Conservation (phyloP, 2,113 vertebrate species). For the Speoplatyrhinus poulsoni region DNA sequence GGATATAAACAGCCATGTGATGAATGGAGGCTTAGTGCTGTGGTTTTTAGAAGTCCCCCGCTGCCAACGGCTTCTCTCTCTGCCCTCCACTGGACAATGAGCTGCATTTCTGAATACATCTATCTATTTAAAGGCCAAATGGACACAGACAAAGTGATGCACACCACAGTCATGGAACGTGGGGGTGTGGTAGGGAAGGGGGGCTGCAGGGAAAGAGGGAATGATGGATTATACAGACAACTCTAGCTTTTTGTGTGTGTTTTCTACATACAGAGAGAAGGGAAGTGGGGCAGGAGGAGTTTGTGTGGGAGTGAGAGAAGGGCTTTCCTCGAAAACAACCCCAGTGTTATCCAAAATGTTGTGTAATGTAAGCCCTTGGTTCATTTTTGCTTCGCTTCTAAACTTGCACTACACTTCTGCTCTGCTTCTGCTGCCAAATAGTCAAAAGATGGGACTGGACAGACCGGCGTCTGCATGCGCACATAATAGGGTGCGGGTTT, state of each 20-base stretch:
- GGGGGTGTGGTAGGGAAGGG: neutral
- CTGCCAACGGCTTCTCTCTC: conserved; percentile 38
- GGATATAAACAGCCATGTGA: conserved; percentile 70
- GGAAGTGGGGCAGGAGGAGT: conserved; percentile 41
- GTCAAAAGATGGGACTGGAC: conserved; percentile 13
- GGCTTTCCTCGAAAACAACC: conserved; percentile 57
- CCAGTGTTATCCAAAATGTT: conserved; percentile 65
- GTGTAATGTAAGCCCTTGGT: conserved; percentile 7
- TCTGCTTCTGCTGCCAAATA: conserved; percentile 1
- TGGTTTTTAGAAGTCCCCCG: conserved; percentile 47
- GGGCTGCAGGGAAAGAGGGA: conserved; percentile 34
- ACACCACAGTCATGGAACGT: conserved; percentile 60
- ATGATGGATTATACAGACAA: conserved; percentile 73
- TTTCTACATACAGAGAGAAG: conserved; percentile 8
- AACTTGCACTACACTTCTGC: conserved; percentile 18
- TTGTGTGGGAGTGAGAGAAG: conserved; percentile 33
- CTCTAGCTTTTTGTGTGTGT: conserved; percentile 54
- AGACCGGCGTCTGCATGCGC: neutral
- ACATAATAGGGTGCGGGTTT: conserved; percentile 27
- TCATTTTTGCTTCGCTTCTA: conserved; percentile 13
- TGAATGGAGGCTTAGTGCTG: conserved; percentile 73
- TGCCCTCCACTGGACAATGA: conserved; percentile 69
- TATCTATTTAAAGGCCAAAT: conserved; percentile 77
- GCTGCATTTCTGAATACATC: conserved; percentile 70
- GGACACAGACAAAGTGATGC: conserved; percentile 73